Evolutionary conservation across 2,888 invertebrate species (phyloP).

Genomic region (Macaria liturata): DNA sequence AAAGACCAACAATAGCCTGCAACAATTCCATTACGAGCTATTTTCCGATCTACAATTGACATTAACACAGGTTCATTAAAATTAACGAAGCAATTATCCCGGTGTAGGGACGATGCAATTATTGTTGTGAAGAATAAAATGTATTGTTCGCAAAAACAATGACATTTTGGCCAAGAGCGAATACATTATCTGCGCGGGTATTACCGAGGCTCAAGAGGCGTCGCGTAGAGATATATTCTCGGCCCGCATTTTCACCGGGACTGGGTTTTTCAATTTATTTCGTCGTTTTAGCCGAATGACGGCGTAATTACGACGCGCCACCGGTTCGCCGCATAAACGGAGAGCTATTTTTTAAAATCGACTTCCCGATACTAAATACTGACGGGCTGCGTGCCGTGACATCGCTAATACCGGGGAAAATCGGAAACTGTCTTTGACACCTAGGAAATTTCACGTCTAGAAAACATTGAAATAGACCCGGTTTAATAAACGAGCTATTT

Average conservation of each 20-base stretch:
- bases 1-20: constrained; percentile 13
- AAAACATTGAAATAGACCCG: constrained; percentile 17
- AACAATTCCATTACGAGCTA: constrained; percentile 20
- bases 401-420: constrained; percentile 25
- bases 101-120: constrained; percentile 54
- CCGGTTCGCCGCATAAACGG: constrained; percentile 63
- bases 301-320: constrained; percentile 69
- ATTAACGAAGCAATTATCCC: constrained; percentile 64
- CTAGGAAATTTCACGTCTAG: constrained; percentile 39
- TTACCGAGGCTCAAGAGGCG: constrained; percentile 65
- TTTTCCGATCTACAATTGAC: constrained; percentile 23
- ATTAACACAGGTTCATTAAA: constrained; percentile 54
- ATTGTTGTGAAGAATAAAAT: constrained; percentile 54
- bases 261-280: constrained; percentile 79
- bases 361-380: constrained; percentile 24
- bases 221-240: constrained; percentile 67
- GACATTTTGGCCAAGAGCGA: constrained; percentile 68
- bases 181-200: constrained; percentile 71
- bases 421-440: constrained; percentile 40
- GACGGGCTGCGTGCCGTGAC: constrained; percentile 15
- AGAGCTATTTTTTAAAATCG: constrained; percentile 51
- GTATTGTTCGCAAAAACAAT: constrained; percentile 67
- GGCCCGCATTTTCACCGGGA: constrained; percentile 68
- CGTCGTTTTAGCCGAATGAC: constrained; percentile 73
- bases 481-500: constrained; percentile 2